Conservation (phyloP, 2,797 vertebrate species). For the Epinephelus malabaricus region DNA sequence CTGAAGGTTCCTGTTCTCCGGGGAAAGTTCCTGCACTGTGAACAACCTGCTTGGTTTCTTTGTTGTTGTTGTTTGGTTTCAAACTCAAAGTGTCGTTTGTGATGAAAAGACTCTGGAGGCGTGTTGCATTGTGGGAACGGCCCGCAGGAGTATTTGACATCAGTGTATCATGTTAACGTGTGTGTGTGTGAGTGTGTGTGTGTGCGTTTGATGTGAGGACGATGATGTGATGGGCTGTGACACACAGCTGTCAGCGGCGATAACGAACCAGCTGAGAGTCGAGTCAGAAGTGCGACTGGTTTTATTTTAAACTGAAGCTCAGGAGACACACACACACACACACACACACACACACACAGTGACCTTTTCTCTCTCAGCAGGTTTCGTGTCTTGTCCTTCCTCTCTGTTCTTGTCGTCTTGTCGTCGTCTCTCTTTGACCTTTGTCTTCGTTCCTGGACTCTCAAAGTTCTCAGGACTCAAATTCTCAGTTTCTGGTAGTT, state of each 20-base stretch:
- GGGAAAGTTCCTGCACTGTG: too few species aligned
- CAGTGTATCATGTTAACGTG: conserved; percentile 20
- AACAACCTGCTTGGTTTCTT: not conserved
- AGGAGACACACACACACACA: not conserved
- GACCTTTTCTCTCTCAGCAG: conserved; percentile 62
- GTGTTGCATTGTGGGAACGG: conserved; percentile 37
- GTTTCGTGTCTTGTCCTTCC: conserved; percentile 19
- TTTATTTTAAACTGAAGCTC: conserved; percentile 41
- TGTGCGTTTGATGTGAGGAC: conserved; percentile 1
- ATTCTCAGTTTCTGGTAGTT: too few species aligned
- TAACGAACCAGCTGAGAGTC: conserved; percentile 49
- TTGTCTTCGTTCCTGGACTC: conserved; percentile 24
- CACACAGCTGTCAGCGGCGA: conserved; percentile 37
- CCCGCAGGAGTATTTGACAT: conserved; percentile 29
- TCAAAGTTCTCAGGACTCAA: not conserved
- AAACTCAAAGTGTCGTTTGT: conserved; percentile 8
- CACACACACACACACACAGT: not conserved
- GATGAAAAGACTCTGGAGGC: conserved; percentile 8
- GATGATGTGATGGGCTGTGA: conserved; percentile 50
- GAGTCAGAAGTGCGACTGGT: conserved; percentile 21
- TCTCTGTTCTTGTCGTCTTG: conserved; percentile 8
- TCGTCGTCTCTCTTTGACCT: conserved; percentile 35
- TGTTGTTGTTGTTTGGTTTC: conserved; percentile 9
- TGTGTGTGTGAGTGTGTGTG: conserved; percentile 8
- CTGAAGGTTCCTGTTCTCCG: too few species aligned